phyloP scores from a whole-genome alignment of 2,888 invertebrate genomes.

The Gymnosoma rotundatum region DNA sequence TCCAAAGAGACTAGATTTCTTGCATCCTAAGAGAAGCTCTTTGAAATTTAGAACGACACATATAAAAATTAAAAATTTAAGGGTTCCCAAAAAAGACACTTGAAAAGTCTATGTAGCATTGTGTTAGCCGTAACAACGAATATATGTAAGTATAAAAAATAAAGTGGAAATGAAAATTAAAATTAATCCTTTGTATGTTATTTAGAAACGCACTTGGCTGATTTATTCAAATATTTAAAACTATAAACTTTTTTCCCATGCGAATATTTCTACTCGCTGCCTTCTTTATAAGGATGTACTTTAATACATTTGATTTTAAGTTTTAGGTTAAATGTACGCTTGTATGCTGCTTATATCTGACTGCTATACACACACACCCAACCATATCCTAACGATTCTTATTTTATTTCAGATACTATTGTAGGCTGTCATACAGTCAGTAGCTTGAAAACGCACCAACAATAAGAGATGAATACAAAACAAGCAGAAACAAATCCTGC shows the following conservation, averaged over 20 bases:
- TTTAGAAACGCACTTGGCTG: no score
- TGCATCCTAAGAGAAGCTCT: no score
- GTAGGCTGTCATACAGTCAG: conserved; percentile 45
- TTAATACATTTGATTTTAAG: conserved; percentile 12
- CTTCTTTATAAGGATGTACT: conserved; percentile 2
- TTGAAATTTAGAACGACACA: no score
- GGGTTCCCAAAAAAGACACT: no score
- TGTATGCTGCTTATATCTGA: conserved; percentile 28
- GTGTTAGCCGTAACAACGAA: no score
- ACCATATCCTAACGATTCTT: conserved; percentile 44
- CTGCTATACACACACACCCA: conserved; percentile 14
- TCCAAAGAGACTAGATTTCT: no score
- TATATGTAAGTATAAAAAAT: no score
- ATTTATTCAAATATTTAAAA: not conserved
- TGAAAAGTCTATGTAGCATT: no score
- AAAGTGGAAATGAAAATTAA: no score
- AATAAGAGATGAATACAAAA: conserved; percentile 12
- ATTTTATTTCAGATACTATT: conserved; percentile 28
- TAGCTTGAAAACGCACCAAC: conserved; percentile 18
- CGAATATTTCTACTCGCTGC: conserved; percentile 1
- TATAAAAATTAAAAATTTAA: no score
- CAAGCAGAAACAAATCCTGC: conserved; percentile 25
- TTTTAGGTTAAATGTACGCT: conserved; percentile 50
- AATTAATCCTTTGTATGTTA: no score
- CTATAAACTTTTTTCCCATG: not conserved